Conservation (phyloP, 2,888 invertebrate genomes). For the Andrena trimmerana region DNA sequence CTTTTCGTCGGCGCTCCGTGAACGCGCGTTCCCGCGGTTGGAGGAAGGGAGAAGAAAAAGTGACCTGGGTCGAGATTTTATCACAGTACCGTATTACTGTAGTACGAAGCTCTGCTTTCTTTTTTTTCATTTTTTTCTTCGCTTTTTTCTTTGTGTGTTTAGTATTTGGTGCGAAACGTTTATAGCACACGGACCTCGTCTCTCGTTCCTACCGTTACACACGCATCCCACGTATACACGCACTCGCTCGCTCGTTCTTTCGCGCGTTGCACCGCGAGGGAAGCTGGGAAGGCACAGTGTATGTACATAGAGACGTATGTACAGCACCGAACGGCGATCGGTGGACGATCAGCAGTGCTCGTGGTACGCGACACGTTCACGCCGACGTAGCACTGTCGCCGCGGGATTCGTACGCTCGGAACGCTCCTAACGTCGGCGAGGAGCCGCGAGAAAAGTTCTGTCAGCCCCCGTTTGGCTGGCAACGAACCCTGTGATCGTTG, state of each 20-base stretch:
- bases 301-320: slow-evolving; percentile 71
- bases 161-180: slow-evolving; percentile 57
- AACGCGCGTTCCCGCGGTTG: slow-evolving; percentile 2
- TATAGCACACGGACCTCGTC: slow-evolving; percentile 59
- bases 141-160: too few relatives aligned
- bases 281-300: slow-evolving; percentile 80
- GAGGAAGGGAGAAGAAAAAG: slow-evolving; percentile 52
- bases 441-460: neutral
- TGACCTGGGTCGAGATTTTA: slow-evolving; percentile 67
- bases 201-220: slow-evolving; percentile 42
- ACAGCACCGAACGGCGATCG: slow-evolving; percentile 69
- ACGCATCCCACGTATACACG: slow-evolving; percentile 23
- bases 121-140: too few relatives aligned
- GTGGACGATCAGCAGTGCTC: slow-evolving; percentile 54
- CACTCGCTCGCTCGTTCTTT: slow-evolving; percentile 40
- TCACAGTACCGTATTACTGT: slow-evolving; percentile 76
- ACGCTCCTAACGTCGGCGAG: neutral
- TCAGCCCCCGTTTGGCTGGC: neutral
- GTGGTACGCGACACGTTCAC: slow-evolving; percentile 60
- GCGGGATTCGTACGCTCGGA: neutral
- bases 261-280: slow-evolving; percentile 72
- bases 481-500: too few relatives aligned
- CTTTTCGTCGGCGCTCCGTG: slow-evolving; percentile 53
- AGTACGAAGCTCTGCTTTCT: slow-evolving; percentile 68
- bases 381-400: slow-evolving; percentile 14